Evolutionary conservation across 2,888 invertebrate species (phyloP), one percentile per base, ranked within the genome.

Genomic region (Idaea biselata): DNA sequence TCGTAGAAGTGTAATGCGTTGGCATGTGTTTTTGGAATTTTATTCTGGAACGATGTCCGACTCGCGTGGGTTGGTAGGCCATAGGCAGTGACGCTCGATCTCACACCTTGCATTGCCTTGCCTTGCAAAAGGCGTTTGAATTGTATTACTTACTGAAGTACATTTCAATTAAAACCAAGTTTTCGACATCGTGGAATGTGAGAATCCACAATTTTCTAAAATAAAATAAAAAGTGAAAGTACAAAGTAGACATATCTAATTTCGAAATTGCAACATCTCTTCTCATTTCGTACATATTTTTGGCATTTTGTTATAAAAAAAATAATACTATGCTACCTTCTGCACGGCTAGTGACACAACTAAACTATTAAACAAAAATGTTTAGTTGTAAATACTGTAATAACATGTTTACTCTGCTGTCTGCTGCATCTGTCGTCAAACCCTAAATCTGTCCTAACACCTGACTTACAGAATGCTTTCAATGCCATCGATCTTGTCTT

Each of bases 381-480:
- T 44, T 44, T 44, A 14, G 2, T 8, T 44, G 44, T 44, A 14
- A 8, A 44, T 44, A 14, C 11, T 8, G 8, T 44, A 44, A 14
- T 44, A 14, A 44, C 75, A 82, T 64, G 63, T 77, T 64, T 64
- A 62, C 64, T 62, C 62, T 70, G 69, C 69, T 73, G 70, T 71
- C 73, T 66, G 70, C 73, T 73, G 67, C 67, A 70, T 72, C 70
- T 63, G 77, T 71, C 80, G 79, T 77, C 76, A 77, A 77, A 68
- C 72, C 75, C 79, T 82, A 82, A 75, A 79, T 82, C 74, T 71
- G 77, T 73, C 80, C 70, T 80, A 75, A 74, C 76, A 80, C 75
- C 78, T 79, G 81, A 77, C 75, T 68, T 69, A 62, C 61, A 61
- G 58, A 72, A 70, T 62, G 68, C 75, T 74, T 73, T 72, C 75